These are phyloP conservation scores for Clepsis dumicolana DNA, from an alignment of 2,888 invertebrate species.

Conservation along the genomic window DNA sequence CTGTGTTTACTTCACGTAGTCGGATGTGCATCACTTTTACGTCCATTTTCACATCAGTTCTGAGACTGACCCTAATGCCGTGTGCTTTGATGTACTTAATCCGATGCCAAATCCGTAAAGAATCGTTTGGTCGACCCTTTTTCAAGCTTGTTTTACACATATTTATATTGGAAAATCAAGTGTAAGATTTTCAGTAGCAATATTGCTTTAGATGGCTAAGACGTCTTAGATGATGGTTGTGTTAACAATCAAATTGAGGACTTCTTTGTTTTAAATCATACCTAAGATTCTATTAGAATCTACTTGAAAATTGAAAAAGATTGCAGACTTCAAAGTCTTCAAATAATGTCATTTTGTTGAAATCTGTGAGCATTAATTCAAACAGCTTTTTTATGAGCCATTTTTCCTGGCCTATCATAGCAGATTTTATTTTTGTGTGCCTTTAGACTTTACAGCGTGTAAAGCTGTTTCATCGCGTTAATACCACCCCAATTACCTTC, in stretches of 20 bases:
- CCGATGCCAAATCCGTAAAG: neutral
- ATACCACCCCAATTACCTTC: conserved; percentile 22
- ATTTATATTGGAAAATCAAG: neutral
- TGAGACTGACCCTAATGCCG: neutral
- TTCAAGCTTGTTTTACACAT: neutral
- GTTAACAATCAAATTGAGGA: neutral
- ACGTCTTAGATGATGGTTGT: neutral
- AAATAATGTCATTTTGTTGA: too few relatives aligned
- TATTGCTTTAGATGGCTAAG: too few relatives aligned
- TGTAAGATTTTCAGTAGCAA: too few relatives aligned
- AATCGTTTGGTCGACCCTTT: neutral
- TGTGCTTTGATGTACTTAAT: neutral
- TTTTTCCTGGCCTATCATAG: neutral
- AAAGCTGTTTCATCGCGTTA: conserved; percentile 16
- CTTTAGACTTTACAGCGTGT: neutral
- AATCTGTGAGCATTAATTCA: too few relatives aligned
- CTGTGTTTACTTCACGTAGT: neutral
- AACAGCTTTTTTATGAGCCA: neutral
- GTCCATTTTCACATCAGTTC: neutral
- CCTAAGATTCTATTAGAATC: too few relatives aligned
- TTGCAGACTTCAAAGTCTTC: too few relatives aligned
- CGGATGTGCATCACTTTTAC: conserved; percentile 3
- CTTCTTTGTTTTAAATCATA: too few relatives aligned
- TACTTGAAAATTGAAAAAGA: too few relatives aligned
- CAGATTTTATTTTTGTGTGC: neutral